A percentile compares a stretch with the other conserved stretches of the same genome.
Conservation (phyloP, 2,113 vertebrate species). For the Platichthys flesus region DNA sequence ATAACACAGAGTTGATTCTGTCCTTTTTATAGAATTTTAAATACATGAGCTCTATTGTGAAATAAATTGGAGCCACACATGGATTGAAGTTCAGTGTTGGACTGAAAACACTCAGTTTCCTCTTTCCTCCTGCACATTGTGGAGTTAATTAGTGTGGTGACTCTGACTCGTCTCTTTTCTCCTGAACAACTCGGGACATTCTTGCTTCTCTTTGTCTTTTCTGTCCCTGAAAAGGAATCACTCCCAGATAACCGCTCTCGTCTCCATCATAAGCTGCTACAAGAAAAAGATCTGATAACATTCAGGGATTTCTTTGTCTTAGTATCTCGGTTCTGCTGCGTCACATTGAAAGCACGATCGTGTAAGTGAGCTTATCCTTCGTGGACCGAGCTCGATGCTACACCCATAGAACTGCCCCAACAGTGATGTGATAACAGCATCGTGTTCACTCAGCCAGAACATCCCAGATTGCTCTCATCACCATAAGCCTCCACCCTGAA, state of each 20-base stretch:
- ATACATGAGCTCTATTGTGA: too few species aligned
- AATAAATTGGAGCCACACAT: too few species aligned
- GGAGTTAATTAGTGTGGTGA: too few species aligned
- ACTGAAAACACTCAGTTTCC: too few species aligned
- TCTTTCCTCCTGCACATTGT: too few species aligned
- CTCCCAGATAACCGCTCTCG: background rate
- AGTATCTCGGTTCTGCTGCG: constrained; percentile 3
- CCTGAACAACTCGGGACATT: background rate
- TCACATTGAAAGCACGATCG: background rate
- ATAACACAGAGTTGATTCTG: too few species aligned
- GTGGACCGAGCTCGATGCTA: background rate
- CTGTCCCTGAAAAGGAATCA: background rate
- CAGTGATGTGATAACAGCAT: constrained; percentile 6
- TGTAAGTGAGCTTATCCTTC: background rate
- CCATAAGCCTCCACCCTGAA: background rate
- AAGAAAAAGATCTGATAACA: constrained; percentile 13
- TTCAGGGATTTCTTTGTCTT: background rate
- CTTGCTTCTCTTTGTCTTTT: constrained; percentile 7
- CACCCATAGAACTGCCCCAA: constrained; percentile 16
- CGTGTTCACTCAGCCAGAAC: constrained; percentile 23
- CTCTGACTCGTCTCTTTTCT: too few species aligned
- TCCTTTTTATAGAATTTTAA: too few species aligned
- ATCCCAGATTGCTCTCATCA: constrained; percentile 4
- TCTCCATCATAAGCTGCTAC: background rate
- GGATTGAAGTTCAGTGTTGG: too few species aligned